phyloP scores from a whole-genome alignment of 2,797 vertebrate genomes.

The Notamacropus eugenii region DNA sequence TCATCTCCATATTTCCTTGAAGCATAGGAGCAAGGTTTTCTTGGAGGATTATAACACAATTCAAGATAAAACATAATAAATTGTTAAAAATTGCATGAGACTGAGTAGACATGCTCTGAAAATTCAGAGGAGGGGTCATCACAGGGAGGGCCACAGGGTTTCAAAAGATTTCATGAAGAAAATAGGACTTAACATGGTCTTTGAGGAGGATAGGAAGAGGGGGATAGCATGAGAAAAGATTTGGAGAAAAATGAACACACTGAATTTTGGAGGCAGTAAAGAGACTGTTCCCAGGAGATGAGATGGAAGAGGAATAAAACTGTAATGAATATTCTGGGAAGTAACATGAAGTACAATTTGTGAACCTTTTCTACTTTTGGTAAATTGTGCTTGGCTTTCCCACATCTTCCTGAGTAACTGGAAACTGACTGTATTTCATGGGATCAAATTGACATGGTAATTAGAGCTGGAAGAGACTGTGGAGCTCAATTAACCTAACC shows the following conservation, averaged over 20 bases:
- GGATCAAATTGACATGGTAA: background rate
- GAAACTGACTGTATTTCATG: constrained; percentile 1
- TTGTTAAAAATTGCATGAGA: background rate
- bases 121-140: background rate
- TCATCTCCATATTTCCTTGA: background rate
- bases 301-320: background rate
- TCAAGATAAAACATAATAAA: background rate
- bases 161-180: background rate
- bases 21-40: background rate
- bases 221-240: background rate
- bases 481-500: background rate
- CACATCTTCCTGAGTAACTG: constrained; percentile 29
- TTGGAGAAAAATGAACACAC: background rate
- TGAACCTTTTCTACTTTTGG: background rate
- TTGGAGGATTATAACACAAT: background rate
- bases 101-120: background rate
- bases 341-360: background rate
- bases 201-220: background rate
- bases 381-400: constrained; percentile 8
- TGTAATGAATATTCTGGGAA: background rate
- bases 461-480: background rate
- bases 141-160: background rate
- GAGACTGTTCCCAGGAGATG: background rate
- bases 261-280: background rate
- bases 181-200: background rate